phyloP scores from a whole-genome alignment of 2,797 vertebrate genomes.

The Crocidura indochinensis region DNA sequence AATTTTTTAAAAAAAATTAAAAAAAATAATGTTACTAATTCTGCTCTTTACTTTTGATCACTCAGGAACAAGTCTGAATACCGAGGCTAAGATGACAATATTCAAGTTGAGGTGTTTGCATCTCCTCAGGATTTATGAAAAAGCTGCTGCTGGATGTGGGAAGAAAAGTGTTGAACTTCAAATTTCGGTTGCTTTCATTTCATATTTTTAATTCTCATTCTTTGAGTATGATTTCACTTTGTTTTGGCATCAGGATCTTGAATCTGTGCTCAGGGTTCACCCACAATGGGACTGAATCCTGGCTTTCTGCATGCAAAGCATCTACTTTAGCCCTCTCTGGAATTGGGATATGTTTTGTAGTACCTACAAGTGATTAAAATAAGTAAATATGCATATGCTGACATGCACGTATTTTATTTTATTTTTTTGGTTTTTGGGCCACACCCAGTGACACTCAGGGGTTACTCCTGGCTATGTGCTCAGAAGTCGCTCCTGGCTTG shows the following conservation, averaged over 20 bases:
- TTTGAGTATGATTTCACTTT: background rate
- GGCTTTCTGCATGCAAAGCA: too few relatives aligned
- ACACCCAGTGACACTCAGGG: too few relatives aligned
- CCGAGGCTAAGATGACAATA: background rate
- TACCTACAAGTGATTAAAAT: conserved; percentile 24
- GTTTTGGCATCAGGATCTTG: too few relatives aligned
- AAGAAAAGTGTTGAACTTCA: background rate
- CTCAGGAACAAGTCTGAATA: background rate
- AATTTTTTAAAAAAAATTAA: background rate
- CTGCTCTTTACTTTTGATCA: background rate
- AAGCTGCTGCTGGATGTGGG: background rate
- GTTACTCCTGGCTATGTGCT: too few relatives aligned
- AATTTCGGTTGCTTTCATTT: background rate
- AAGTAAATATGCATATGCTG: background rate
- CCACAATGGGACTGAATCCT: too few relatives aligned
- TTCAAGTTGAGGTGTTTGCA: background rate
- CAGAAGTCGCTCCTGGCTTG: too few relatives aligned
- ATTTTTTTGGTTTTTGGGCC: too few relatives aligned
- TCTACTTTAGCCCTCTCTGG: too few relatives aligned
- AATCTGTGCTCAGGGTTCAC: too few relatives aligned
- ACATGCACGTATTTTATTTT: background rate
- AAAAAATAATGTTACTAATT: background rate
- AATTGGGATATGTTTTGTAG: background rate
- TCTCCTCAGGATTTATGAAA: background rate
- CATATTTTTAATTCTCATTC: background rate